Evolutionary conservation across 2,113 vertebrate species (phyloP).

Genomic region (Perca flavescens): DNA sequence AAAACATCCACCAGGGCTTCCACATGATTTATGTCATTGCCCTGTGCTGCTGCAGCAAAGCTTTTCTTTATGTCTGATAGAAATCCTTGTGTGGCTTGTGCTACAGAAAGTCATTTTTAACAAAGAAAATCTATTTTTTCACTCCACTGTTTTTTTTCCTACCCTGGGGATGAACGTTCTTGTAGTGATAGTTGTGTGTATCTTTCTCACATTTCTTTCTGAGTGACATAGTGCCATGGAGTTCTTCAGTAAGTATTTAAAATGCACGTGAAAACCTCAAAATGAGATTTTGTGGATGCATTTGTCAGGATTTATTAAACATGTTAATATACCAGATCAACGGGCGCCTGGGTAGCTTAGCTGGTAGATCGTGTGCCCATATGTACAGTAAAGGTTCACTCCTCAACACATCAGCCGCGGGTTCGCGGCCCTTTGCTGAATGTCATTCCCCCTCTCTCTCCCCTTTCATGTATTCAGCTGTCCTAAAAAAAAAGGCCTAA

Average conservation of each 20-base stretch:
- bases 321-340: background rate
- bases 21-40: conserved; percentile 17
- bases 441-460: too few species aligned
- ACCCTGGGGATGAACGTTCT: conserved; percentile 40
- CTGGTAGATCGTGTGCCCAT: too few species aligned
- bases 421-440: too few species aligned
- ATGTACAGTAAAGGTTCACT: too few species aligned
- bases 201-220: conserved; percentile 36
- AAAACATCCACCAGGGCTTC: conserved; percentile 15
- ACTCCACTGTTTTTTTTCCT: conserved; percentile 30
- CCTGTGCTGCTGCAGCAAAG: conserved; percentile 7
- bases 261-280: background rate
- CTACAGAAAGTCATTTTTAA: conserved; percentile 46
- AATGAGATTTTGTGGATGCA: conserved; percentile 9
- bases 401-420: too few species aligned
- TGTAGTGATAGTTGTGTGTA: conserved; percentile 20
- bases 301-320: conserved; percentile 12
- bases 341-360: too few species aligned
- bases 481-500: too few species aligned
- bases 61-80: conserved; percentile 29
- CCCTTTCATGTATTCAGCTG: too few species aligned
- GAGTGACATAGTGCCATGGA: conserved; percentile 26
- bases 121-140: conserved; percentile 25
- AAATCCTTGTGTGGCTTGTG: conserved; percentile 35
- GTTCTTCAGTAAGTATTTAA: conserved; percentile 8